Percentiles rank a stretch among this genome's conserved stretches.
These are phyloP conservation scores for Capromys pilorides DNA, from an alignment of 2,797 vertebrate genomes.

Conservation along the genomic window DNA sequence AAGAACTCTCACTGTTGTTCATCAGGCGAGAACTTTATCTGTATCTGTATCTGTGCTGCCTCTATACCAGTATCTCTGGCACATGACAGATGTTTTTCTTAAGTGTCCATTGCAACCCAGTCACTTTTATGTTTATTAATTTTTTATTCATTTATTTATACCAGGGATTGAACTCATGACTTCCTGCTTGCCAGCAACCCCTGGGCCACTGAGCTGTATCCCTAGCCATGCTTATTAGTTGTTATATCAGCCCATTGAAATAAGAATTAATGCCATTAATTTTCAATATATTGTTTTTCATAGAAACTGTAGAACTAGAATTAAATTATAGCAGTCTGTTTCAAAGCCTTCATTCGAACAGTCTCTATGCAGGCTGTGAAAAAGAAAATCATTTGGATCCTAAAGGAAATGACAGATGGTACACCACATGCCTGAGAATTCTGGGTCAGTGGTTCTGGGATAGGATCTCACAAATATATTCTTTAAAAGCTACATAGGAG, in stretches of 20 bases:
- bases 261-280: neutral
- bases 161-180: too few relatives aligned
- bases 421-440: neutral
- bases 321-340: neutral
- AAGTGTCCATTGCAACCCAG: neutral
- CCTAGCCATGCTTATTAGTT: too few relatives aligned
- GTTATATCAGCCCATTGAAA: neutral
- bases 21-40: neutral
- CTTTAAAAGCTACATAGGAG: neutral
- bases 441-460: neutral
- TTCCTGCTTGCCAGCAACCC: too few relatives aligned
- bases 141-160: neutral
- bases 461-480: neutral
- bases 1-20: neutral
- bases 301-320: neutral
- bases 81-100: neutral
- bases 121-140: neutral
- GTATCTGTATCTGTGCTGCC: neutral
- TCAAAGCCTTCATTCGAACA: neutral
- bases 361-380: neutral
- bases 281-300: neutral
- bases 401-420: slow-evolving; percentile 26
- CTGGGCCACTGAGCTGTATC: too few relatives aligned
- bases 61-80: neutral
- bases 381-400: neutral